Percentiles rank a stretch among this genome's conserved stretches.
phyloP scores from a whole-genome alignment of 2,797 vertebrate genomes.

The Sternotherus odoratus region DNA sequence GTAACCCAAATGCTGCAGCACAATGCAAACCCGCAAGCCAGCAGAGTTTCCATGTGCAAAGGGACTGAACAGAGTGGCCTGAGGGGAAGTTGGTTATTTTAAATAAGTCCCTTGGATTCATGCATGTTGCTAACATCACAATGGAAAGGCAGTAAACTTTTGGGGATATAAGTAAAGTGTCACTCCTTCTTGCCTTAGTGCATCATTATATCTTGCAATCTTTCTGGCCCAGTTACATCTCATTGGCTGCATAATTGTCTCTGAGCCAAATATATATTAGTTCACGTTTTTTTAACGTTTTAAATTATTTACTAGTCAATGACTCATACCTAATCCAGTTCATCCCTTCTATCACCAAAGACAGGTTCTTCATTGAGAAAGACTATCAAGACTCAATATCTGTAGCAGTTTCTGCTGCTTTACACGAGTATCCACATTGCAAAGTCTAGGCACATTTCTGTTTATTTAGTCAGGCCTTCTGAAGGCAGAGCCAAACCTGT shows the following conservation, averaged over 20 bases:
- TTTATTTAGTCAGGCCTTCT: background rate
- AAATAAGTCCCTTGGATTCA: background rate
- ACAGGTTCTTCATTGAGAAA: background rate
- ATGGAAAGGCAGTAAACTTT: background rate
- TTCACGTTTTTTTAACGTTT: slow-evolving; percentile 58
- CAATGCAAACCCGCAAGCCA: accelerated
- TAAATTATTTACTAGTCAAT: slow-evolving; percentile 72
- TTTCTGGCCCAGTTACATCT: slow-evolving; percentile 56
- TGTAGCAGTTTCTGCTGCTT: background rate
- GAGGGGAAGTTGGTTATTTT: background rate
- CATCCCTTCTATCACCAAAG: slow-evolving; percentile 48
- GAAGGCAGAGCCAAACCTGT: background rate
- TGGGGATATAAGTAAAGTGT: slow-evolving; percentile 19
- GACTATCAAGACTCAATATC: background rate
- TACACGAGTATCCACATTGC: background rate
- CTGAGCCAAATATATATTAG: slow-evolving; percentile 59
- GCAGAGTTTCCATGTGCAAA: background rate
- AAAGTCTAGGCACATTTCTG: background rate
- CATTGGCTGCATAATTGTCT: slow-evolving; percentile 66
- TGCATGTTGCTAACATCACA: slow-evolving; percentile 39
- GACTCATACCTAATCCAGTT: slow-evolving; percentile 62
- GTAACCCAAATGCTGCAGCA: background rate
- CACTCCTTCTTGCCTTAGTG: slow-evolving; percentile 28
- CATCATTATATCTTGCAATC: slow-evolving; percentile 41
- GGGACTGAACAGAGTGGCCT: background rate